These are phyloP conservation scores for Zeuzera pyrina DNA, from an alignment of 2,888 invertebrate genomes.

Conservation along the genomic window DNA sequence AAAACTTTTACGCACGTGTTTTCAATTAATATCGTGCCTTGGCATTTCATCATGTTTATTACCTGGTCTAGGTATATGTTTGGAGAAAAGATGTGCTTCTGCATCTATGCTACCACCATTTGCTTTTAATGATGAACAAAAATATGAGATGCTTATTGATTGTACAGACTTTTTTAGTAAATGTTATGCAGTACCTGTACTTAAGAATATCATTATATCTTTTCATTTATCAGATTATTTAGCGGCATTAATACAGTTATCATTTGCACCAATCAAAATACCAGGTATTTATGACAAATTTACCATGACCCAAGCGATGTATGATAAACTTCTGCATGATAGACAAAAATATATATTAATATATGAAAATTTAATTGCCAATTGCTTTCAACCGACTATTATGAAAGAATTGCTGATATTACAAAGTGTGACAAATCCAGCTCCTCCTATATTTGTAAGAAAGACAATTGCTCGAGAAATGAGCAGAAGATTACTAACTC, in stretches of 20 bases:
- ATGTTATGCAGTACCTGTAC: constrained; percentile 58
- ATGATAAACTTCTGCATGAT: constrained; percentile 61
- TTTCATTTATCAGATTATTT: constrained; percentile 75
- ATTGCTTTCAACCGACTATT: constrained; percentile 74
- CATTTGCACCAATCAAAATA: constrained; percentile 77
- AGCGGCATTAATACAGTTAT: constrained; percentile 79
- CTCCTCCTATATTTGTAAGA: constrained; percentile 76
- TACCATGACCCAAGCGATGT: constrained; percentile 72
- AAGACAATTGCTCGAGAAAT: constrained; percentile 74
- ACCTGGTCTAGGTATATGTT: constrained; percentile 75
- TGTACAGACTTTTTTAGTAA: constrained; percentile 64
- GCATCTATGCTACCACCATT: constrained; percentile 37
- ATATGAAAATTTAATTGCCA: constrained; percentile 65
- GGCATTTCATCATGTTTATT: constrained; percentile 78
- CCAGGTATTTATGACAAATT: constrained; percentile 56
- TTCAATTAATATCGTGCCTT: constrained; percentile 76
- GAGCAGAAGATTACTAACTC: constrained; percentile 69
- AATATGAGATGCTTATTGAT: constrained; percentile 61
- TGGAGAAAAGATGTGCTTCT: constrained; percentile 51
- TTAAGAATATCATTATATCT: constrained; percentile 71
- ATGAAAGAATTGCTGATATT: constrained; percentile 81
- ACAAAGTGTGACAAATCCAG: constrained; percentile 63
- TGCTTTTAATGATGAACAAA: constrained; percentile 54
- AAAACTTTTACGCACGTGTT: constrained; percentile 72
- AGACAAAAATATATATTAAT: constrained; percentile 59